Percentiles rank a stretch among this genome's conserved stretches.
Conservation (phyloP, 1,140 invertebrate genomes). For the Cotesia typhae region DNA sequence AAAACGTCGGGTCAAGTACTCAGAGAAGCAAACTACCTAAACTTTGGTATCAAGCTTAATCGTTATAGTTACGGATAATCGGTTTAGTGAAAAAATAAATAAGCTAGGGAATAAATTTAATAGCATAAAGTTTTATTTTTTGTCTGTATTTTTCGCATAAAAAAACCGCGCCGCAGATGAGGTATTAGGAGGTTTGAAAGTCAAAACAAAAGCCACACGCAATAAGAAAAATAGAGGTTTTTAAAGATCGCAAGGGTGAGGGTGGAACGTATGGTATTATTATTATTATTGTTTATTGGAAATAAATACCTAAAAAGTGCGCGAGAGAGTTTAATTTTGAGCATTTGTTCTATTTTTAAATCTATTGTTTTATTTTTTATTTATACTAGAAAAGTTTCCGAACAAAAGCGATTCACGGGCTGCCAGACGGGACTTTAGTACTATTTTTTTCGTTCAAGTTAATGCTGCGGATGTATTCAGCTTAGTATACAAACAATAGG, state of each 20-base stretch:
- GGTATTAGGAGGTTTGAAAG: too few species aligned
- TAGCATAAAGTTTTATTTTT: too few species aligned
- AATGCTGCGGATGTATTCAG: conserved; percentile 12
- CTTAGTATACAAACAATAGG: conserved; percentile 21
- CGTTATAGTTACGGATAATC: too few species aligned
- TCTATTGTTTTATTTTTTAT: neutral
- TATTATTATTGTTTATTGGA: conserved; percentile 10
- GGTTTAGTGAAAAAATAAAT: too few species aligned
- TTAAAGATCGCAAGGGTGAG: conserved; percentile 1
- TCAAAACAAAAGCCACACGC: conserved; percentile 28
- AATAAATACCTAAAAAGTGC: conserved; percentile 35
- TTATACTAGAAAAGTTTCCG: conserved; percentile 20
- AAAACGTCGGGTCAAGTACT: too few species aligned
- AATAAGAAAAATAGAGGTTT: neutral
- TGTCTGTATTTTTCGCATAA: too few species aligned
- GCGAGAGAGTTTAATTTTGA: conserved; percentile 47
- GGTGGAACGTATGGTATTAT: neutral
- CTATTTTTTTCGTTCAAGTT: conserved; percentile 5
- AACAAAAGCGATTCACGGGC: conserved; percentile 28
- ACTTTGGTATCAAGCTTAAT: too few species aligned
- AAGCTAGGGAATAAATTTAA: too few species aligned
- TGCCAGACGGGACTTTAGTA: conserved; percentile 22
- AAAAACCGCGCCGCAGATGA: too few species aligned
- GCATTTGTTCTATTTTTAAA: conserved; percentile 9
- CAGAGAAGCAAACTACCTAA: too few species aligned